phyloP scores from a whole-genome alignment of 1,140 invertebrate species.

The Papilio polyxenes region DNA sequence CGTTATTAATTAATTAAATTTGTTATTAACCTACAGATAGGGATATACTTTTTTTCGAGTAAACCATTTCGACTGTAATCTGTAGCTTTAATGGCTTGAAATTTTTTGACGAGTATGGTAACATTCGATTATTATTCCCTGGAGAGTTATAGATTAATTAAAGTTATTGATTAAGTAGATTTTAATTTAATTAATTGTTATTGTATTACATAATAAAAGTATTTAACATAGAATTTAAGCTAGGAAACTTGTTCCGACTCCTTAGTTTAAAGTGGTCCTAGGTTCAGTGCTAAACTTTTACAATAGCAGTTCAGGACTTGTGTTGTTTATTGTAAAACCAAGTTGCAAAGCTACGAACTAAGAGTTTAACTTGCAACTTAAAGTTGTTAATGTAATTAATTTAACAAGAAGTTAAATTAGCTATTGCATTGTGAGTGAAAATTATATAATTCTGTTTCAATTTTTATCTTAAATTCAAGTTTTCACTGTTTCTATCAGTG shows the following conservation, averaged over 20 bases:
- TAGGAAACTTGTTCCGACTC: neutral
- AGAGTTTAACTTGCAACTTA: conserved; percentile 6
- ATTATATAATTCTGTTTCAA: neutral
- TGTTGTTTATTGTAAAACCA: conserved; percentile 12
- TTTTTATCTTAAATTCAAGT: too few relatives aligned
- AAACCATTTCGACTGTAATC: too few relatives aligned
- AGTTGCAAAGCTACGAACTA: neutral
- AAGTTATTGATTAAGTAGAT: too few relatives aligned
- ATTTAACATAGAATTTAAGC: neutral
- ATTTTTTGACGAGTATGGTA: too few relatives aligned
- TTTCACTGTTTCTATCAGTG: too few relatives aligned
- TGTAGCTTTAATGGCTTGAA: too few relatives aligned
- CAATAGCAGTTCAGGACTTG: neutral
- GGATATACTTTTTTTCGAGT: too few relatives aligned
- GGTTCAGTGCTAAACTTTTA: conserved; percentile 7
- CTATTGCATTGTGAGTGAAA: neutral
- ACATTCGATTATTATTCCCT: too few relatives aligned
- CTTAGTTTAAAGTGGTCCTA: neutral
- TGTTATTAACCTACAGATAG: too few relatives aligned
- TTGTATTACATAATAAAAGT: neutral
- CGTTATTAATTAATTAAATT: too few relatives aligned
- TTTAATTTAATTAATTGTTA: too few relatives aligned
- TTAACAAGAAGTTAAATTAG: neutral
- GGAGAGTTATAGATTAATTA: too few relatives aligned
- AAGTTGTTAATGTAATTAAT: conserved; percentile 7